Base-by-base conservation (phyloP, 2,888 invertebrate genomes). In the Scaptomyza cyrtandrae region DNA sequence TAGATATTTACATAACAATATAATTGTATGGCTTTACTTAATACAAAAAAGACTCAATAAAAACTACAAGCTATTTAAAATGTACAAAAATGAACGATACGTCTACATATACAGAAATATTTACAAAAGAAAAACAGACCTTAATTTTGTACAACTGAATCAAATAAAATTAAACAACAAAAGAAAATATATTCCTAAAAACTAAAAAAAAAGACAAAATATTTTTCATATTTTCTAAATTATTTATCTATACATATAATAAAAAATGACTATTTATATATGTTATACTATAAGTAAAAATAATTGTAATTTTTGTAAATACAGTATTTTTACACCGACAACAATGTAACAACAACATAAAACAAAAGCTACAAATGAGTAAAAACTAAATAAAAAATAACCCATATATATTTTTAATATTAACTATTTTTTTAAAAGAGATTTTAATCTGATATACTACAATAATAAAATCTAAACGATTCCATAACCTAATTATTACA, bases 201-300 rank as follows among this genome's bases (percentile, higher is more conserved):
- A 53, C 66, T 56, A 85, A 52, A 52, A 37, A 11, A 35, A 19
- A 37, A 52, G 78, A 85, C 80, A 68, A 78, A 75, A 82, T 83
- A 80, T 85, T 85, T 85, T 88, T 85, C 88, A 85, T 85, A 86
- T 85, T 85, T 88, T 85, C 86, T 88, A 86, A 85, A 84, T 86
- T 83, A 83, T 83, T 83, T 86, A 83, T 80, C 75, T 41, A 41
- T 80, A 86, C 76, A 77, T 16, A 41, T 80, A 75, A 77, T 78
- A 48, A 61, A 85, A 85, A 87, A 78, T 75, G 80, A 86, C 88
- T 88, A 86, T 86, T 84, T 84, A 84, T 79, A 86, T 79, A 86
- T 83, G 65, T 77, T 81, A 82, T 69, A 66, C 72, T 80, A 67
- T 82, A 88, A 83, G 81, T 65, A 78, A 75, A 71, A 78, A 74